Evolutionary conservation across 1,140 invertebrate species (phyloP).

Genomic region (Hesperophylax magnus): DNA sequence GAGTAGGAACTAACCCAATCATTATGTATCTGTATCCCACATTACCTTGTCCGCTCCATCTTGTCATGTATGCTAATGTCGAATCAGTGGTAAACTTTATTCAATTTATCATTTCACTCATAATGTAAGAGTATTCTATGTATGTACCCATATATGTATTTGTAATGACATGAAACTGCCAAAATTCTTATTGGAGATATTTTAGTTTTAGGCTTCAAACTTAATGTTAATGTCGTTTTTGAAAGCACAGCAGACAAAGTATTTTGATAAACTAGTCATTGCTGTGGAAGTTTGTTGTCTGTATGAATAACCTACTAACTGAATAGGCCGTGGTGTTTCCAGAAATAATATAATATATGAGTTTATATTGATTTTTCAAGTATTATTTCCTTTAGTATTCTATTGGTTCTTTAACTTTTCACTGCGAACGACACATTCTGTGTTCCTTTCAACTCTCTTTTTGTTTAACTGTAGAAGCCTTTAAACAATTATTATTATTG

Average conservation of each 20-base stretch:
- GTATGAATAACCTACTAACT: conserved; percentile 21
- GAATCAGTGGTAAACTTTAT: background rate
- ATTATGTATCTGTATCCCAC: background rate
- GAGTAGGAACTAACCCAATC: conserved; percentile 20
- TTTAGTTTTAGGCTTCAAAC: conserved; percentile 49
- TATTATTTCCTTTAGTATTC: conserved; percentile 5
- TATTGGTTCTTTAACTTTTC: background rate
- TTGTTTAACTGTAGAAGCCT: too few species aligned
- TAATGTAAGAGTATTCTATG: conserved; percentile 20
- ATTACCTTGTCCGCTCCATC: background rate
- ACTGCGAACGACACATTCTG: too few species aligned
- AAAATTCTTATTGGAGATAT: conserved; percentile 48
- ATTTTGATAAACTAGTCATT: conserved; percentile 47
- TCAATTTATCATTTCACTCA: conserved; percentile 31
- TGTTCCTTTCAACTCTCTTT: too few species aligned
- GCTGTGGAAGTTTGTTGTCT: conserved; percentile 35
- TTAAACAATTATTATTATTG: too few species aligned
- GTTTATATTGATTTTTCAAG: conserved; percentile 1
- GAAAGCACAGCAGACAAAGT: conserved; percentile 41
- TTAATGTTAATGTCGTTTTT: conserved; percentile 38
- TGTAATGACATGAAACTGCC: conserved; percentile 47
- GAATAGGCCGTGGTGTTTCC: conserved; percentile 6
- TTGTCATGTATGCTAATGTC: conserved; percentile 10
- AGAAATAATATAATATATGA: conserved; percentile 14
- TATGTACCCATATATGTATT: background rate